Evolutionary conservation across 2,888 invertebrate genomes (phyloP).

Genomic region (Hipparchia sbordonii): DNA sequence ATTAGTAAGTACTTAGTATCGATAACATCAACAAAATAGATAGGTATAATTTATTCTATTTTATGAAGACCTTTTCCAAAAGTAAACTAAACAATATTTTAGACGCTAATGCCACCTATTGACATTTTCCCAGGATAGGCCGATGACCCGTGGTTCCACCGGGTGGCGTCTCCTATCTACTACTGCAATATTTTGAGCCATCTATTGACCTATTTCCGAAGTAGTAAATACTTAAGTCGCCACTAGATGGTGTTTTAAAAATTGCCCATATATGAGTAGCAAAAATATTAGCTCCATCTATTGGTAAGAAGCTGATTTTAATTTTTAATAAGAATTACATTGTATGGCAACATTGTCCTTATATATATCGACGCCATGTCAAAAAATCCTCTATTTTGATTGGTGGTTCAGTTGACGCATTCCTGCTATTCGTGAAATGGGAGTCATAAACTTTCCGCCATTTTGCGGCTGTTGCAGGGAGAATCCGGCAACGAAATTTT

Average conservation of each 20-base stretch:
- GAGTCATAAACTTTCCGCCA: constrained; percentile 58
- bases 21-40: neutral
- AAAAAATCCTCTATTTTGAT: constrained; percentile 68
- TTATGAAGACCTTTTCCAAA: neutral
- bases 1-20: too few species aligned
- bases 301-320: constrained; percentile 33
- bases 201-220: neutral
- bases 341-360: constrained; percentile 59
- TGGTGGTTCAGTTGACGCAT: constrained; percentile 53
- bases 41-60: neutral
- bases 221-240: constrained; percentile 35
- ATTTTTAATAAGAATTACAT: neutral
- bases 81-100: too few species aligned
- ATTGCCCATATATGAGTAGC: constrained; percentile 32
- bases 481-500: constrained; percentile 41
- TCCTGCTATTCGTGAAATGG: constrained; percentile 42
- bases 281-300: constrained; percentile 41
- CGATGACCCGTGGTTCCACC: too few species aligned
- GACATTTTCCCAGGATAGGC: neutral
- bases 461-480: constrained; percentile 56
- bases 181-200: neutral
- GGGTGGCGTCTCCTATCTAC: too few species aligned
- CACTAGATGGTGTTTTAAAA: constrained; percentile 47
- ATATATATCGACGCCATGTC: constrained; percentile 65
- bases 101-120: neutral